A percentile compares a stretch with the other conserved stretches of the same genome.
phyloP scores from a whole-genome alignment of 2,797 vertebrate species.

The Adelosebastes latens region DNA sequence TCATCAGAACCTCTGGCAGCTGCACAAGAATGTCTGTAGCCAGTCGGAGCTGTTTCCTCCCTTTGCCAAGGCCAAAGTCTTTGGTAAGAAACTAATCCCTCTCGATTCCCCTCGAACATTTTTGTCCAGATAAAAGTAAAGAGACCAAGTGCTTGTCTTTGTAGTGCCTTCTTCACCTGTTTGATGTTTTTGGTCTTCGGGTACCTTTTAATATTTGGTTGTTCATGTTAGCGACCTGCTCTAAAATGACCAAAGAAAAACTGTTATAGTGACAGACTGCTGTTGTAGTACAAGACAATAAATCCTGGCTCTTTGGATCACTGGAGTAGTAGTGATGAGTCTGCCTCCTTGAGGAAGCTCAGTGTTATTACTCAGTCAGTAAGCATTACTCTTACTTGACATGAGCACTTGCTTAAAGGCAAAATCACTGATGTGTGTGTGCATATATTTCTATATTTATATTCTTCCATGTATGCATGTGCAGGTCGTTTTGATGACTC shows the following conservation, averaged over 20 bases:
- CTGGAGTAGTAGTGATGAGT: neutral
- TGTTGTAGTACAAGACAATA: neutral
- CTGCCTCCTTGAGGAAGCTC: slow-evolving; percentile 12
- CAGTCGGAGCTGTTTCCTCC: slow-evolving; percentile 97
- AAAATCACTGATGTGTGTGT: neutral
- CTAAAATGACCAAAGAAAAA: neutral
- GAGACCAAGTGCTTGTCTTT: neutral
- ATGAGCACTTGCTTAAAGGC: neutral
- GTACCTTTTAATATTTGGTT: neutral
- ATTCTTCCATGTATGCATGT: neutral
- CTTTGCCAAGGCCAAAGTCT: slow-evolving; percentile 97
- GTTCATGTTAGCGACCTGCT: neutral
- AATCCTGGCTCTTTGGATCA: neutral
- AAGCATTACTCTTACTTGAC: neutral
- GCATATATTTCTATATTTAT: neutral
- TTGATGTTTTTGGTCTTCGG: neutral
- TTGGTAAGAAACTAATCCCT: slow-evolving; percentile 86
- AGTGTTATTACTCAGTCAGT: neutral
- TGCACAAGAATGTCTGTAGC: slow-evolving; percentile 92
- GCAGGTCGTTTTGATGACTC: slow-evolving; percentile 94
- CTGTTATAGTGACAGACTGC: neutral
- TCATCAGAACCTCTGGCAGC: slow-evolving; percentile 95
- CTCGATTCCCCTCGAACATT: neutral
- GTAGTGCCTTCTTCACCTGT: neutral
- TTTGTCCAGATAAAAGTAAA: neutral